Base-by-base conservation (phyloP, 2,888 invertebrate species). In the Mycalesis mineus region DNA sequence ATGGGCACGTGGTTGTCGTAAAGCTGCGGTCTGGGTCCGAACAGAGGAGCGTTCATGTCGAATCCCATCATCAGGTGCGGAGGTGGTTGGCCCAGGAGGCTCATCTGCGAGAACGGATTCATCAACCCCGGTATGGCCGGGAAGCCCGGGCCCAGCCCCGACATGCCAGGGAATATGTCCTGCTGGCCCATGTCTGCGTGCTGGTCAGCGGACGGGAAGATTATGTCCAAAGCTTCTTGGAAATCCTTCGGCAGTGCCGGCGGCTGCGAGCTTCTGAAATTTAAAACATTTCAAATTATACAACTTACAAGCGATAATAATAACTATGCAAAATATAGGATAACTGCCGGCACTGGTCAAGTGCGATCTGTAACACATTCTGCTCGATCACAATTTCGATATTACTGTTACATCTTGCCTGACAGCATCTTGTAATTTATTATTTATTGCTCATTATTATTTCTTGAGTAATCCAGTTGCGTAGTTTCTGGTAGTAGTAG, bases 151-250 rank as follows among this genome's bases (percentile, higher is more conserved):
- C 61, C 57, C 29, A 66, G 56, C 11, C 61, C 63, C 4, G 62
- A 66, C 57, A 66, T 70, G 60, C 61, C 76, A 31, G 57, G 67
- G 70, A 59, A 72, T 57, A 65, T 63, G 13, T 72, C 71, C 37
- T 69, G 67, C 47, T 67, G 68, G 0, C 60, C 44, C 52, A 68
- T 53, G 11, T 72, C 70, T 57, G 65, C 70, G 2, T 49, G 39
- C 55, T 83, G 80, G 15, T 76, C 77, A 5, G 80, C 82, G 0
- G 82, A 72, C 0, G 93, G 93, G 77, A 93, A 93, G 55, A 93
- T 92, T 36, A 93, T 92, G 73, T 93, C 92, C 4, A 93, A 81
- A 0, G 93, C 93, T 55, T 93, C 93, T 62, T 93, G 93, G 68
- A 93, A 90, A 79, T 93, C 93, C 64, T 92, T 91, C 1, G 92